Base-by-base conservation (phyloP, 2,888 invertebrate species). In the Xestobium rufovillosum region DNA sequence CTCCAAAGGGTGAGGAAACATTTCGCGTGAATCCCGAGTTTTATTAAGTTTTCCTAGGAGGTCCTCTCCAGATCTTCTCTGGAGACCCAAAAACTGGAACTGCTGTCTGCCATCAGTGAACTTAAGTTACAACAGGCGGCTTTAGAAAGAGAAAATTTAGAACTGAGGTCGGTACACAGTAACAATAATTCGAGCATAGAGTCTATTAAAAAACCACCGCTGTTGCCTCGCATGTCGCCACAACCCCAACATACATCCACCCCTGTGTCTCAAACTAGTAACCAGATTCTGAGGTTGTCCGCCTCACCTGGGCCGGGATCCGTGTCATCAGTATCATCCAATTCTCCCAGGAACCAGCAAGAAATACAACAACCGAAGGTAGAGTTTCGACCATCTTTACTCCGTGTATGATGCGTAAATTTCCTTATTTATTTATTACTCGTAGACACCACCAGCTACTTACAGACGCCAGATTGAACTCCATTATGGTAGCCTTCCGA, bases 41-140 rank as follows among this genome's bases (percentile, higher is more conserved):
- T 4, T 19, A 12, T 14, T 35, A 17, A 32, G 38, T 29, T 42
- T 35, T 51, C 47, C 13, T 36, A 88, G 87, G 89, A 91, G 73
- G 77, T 91, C 69, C 68, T 92, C 34, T 83, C 85, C 35, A 75
- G 90, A 36, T 90, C 92, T 12, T 83, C 90, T 2, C 66, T 95
- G 43, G 95, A 96, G 70, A 92, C 92, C 0, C 92, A 94, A 67
- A 94, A 95, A 66, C 67, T 96, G 53, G 95, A 96, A 66, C 69
- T 97, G 47, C 74, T 96, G 70, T 88, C 90, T 26, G 90, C 95
- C 51, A 74, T 97, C 49, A 91, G 94, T 42, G 92, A 91, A 61
- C 74, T 96, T 50, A 89, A 95, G 56, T 70, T 94, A 42, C 83
- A 87, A 48, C 80, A 86, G 47, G 83, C 87, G 3, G 80, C 85